phyloP scores from a whole-genome alignment of 2,888 invertebrate genomes.

The Eilema sororculum region DNA sequence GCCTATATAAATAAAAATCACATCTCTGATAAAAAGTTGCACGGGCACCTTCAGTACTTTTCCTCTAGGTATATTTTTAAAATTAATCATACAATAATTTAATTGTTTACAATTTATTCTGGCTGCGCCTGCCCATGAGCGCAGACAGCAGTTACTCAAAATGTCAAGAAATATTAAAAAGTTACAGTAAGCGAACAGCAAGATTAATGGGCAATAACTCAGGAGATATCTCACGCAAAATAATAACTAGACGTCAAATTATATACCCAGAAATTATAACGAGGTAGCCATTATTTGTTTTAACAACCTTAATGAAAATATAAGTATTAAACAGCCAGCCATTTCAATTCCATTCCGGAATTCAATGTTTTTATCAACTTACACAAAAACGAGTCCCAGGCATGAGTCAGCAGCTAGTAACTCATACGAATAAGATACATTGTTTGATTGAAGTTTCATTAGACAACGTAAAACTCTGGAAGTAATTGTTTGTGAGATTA shows the following conservation, averaged over 20 bases:
- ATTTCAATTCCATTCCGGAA: background rate
- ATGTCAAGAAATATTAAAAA: slow-evolving; percentile 21
- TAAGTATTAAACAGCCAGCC: background rate
- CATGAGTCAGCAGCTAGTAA: background rate
- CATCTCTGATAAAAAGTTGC: too few species aligned
- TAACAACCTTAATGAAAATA: background rate
- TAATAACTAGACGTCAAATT: slow-evolving; percentile 5
- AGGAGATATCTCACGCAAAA: slow-evolving; percentile 6
- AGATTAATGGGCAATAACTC: slow-evolving; percentile 17
- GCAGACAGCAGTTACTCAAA: slow-evolving; percentile 16
- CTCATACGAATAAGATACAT: background rate
- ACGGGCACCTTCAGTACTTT: background rate
- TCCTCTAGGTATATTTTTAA: background rate
- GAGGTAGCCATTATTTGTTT: background rate
- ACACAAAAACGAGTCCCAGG: background rate
- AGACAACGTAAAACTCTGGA: background rate
- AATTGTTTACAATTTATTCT: slow-evolving; percentile 5
- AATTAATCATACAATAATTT: background rate
- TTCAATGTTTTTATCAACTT: background rate
- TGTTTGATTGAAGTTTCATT: background rate
- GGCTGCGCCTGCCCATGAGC: slow-evolving; percentile 5
- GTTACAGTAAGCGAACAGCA: slow-evolving; percentile 4
- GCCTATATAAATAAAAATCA: too few species aligned
- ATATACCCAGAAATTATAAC: background rate
- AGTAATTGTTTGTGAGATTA: background rate